Conservation (phyloP, 2,888 invertebrate genomes). For the Pyralis farinalis region DNA sequence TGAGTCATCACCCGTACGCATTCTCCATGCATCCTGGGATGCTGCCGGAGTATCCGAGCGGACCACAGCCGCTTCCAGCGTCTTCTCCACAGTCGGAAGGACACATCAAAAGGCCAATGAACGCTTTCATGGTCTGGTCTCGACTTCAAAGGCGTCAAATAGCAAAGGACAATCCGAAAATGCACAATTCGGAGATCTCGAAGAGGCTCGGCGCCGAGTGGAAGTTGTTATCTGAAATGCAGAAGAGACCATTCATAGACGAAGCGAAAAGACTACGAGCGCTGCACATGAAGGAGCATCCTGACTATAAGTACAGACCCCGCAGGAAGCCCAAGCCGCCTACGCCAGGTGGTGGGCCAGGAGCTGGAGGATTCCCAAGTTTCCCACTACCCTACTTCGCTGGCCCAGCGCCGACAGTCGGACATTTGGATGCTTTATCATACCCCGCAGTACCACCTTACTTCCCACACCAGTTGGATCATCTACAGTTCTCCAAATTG, state of each 20-base stretch:
- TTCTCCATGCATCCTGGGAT: conserved; percentile 75
- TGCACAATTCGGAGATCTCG: conserved; percentile 95
- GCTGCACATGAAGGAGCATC: conserved; percentile 94
- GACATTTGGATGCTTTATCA: conserved; percentile 81
- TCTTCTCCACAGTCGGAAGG: conserved; percentile 81
- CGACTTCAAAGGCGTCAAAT: conserved; percentile 94
- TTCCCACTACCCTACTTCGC: conserved; percentile 84
- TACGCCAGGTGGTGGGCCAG: conserved; percentile 69
- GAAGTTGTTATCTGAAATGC: conserved; percentile 92
- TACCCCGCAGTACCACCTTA: conserved; percentile 86
- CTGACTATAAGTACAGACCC: conserved; percentile 94
- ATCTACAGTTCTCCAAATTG: conserved; percentile 82
- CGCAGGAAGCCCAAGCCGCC: conserved; percentile 91
- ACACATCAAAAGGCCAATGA: conserved; percentile 98
- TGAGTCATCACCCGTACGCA: conserved; percentile 77
- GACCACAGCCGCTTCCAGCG: conserved; percentile 66
- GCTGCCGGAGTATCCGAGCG: conserved; percentile 68
- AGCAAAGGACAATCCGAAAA: conserved; percentile 96
- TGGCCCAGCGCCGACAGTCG: conserved; percentile 79
- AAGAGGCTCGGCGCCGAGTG: conserved; percentile 96
- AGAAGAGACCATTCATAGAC: conserved; percentile 96
- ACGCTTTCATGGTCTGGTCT: conserved; percentile 99
- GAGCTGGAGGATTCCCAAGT: conserved; percentile 82
- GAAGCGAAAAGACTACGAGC: conserved; percentile 95
- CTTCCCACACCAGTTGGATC: conserved; percentile 88